Conservation (phyloP, 2,888 invertebrate genomes). For the Laothoe populi region DNA sequence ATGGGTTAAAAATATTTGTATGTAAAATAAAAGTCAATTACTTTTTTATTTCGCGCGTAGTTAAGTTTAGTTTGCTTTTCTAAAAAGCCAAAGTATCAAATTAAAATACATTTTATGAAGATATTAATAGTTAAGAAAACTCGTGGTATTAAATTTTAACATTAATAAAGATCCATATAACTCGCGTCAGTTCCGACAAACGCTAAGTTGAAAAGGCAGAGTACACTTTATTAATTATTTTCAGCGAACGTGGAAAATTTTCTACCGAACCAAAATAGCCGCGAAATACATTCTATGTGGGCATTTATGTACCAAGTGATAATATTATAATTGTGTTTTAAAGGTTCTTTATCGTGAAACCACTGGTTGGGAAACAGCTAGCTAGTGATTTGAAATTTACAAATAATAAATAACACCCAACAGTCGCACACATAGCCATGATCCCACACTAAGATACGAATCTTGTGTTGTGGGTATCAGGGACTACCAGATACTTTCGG, state of each 20-base stretch:
- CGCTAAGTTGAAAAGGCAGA: slow-evolving; percentile 42
- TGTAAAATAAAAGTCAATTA: neutral
- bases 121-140: slow-evolving; percentile 5
- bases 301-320: slow-evolving; percentile 11
- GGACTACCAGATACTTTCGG: no score
- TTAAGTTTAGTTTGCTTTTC: no score
- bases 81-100: no score
- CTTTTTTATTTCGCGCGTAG: no score
- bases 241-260: slow-evolving; percentile 45
- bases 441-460: no score
- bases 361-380: neutral
- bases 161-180: slow-evolving; percentile 43
- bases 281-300: slow-evolving; percentile 33
- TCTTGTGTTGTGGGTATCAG: no score
- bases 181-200: slow-evolving; percentile 44
- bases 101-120: neutral
- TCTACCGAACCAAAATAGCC: slow-evolving; percentile 37
- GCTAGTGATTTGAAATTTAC: slow-evolving; percentile 4
- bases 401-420: no score
- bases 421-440: no score
- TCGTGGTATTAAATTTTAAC: slow-evolving; percentile 20
- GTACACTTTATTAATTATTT: slow-evolving; percentile 50
- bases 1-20: slow-evolving; percentile 5
- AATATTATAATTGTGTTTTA: neutral
- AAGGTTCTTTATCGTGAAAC: slow-evolving; percentile 1